Percentiles rank a stretch among this genome's conserved stretches.
Evolutionary conservation across 2,113 vertebrate genomes (phyloP).

Genomic region (Ctenodactylus gundi): DNA sequence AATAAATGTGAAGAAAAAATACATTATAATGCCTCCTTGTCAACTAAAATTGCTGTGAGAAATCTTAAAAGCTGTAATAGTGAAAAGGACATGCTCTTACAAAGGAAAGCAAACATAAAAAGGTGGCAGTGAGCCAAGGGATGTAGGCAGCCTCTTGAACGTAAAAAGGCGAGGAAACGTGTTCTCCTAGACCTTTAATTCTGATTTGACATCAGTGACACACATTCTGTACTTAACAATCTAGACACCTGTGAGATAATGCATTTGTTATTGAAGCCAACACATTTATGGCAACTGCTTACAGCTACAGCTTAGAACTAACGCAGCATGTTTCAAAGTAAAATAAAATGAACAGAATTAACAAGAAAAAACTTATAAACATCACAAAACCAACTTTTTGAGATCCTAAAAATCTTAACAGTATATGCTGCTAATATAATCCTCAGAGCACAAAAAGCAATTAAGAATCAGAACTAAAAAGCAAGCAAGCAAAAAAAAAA

Average conservation of each 20-base stretch:
- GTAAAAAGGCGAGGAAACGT: too few species aligned
- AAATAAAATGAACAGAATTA: not conserved
- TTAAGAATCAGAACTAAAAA: not conserved
- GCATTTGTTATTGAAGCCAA: not conserved
- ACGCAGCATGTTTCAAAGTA: not conserved
- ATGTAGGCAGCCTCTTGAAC: not conserved
- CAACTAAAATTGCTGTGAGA: not conserved
- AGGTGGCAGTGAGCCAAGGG: too few species aligned
- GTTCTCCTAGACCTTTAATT: not conserved
- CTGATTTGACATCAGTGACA: not conserved
- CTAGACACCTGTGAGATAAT: not conserved
- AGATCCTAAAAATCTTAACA: not conserved
- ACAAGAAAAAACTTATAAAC: not conserved
- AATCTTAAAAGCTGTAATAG: not conserved
- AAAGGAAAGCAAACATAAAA: not conserved
- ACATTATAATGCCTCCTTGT: not conserved
- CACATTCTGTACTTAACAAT: not conserved
- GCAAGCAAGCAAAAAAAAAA: not conserved
- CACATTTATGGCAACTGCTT: not conserved
- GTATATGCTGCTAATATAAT: too few species aligned
- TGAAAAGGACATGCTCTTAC: not conserved
- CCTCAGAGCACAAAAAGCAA: not conserved
- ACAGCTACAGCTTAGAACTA: not conserved
- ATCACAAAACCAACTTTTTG: not conserved
- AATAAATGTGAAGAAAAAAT: not conserved